phyloP scores from a whole-genome alignment of 2,797 vertebrate species.

The Ceyx erithaca region DNA sequence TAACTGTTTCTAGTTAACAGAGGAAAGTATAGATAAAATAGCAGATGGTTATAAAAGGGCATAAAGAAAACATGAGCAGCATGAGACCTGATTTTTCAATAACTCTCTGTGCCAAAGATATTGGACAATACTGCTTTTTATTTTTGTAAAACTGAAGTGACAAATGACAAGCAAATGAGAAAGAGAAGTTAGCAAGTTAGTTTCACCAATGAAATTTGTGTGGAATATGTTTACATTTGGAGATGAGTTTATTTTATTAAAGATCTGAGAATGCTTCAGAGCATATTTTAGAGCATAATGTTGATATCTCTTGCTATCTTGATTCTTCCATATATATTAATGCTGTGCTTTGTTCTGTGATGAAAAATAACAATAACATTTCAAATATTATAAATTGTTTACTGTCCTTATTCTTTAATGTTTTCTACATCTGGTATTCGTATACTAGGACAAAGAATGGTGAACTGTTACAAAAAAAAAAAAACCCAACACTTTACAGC shows the following conservation, averaged over 20 bases:
- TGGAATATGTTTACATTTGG: conserved; percentile 36
- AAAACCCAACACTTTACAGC: not conserved
- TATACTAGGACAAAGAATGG: not conserved
- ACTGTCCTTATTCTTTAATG: not conserved
- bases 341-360: not conserved
- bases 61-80: conserved; percentile 69
- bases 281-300: not conserved
- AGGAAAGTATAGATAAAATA: conserved; percentile 40
- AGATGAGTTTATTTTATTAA: conserved; percentile 13
- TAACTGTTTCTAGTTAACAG: conserved; percentile 48
- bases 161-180: conserved; percentile 32
- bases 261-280: not conserved
- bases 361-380: conserved; percentile 23
- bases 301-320: not conserved
- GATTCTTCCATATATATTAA: not conserved
- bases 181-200: conserved; percentile 42
- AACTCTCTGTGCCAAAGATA: conserved; percentile 48
- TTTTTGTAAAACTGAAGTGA: conserved; percentile 46
- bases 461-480: not conserved
- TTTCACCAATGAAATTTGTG: conserved; percentile 12
- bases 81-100: conserved; percentile 54
- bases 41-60: conserved; percentile 66
- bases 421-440: not conserved
- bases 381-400: not conserved
- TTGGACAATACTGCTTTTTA: conserved; percentile 17